These are phyloP conservation scores for Cryptocephalus moraei DNA, from an alignment of 2,888 invertebrate genomes.

Conservation along the genomic window DNA sequence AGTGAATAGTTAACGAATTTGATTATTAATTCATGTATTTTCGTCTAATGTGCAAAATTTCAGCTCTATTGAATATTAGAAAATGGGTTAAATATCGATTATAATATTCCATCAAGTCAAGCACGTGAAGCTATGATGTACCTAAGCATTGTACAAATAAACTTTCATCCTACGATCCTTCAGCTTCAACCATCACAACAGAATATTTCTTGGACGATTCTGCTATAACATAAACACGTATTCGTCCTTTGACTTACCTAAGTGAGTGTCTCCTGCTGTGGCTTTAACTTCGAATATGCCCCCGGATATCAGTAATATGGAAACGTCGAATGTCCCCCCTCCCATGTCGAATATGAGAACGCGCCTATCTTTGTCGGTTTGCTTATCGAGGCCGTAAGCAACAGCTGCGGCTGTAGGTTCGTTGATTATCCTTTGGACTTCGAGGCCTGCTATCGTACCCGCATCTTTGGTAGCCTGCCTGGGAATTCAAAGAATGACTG, in stretches of 20 bases:
- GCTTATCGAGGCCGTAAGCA: slow-evolving; percentile 48
- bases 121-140: too few relatives aligned
- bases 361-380: slow-evolving; percentile 32
- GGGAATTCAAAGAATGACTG: not conserved
- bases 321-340: slow-evolving; percentile 62
- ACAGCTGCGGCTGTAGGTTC: slow-evolving; percentile 59
- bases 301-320: slow-evolving; percentile 56
- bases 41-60: too few relatives aligned
- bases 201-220: too few relatives aligned
- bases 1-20: too few relatives aligned
- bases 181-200: too few relatives aligned
- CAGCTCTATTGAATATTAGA: too few relatives aligned
- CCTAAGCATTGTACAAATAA: too few relatives aligned
- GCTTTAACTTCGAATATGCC: slow-evolving; percentile 52
- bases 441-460: slow-evolving; percentile 50
- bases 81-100: too few relatives aligned
- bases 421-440: slow-evolving; percentile 54
- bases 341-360: slow-evolving; percentile 41
- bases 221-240: too few relatives aligned
- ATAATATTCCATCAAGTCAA: too few relatives aligned
- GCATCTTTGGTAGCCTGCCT: slow-evolving; percentile 58
- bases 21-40: too few relatives aligned
- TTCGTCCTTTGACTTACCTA: slow-evolving; percentile 11
- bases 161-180: too few relatives aligned
- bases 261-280: slow-evolving; percentile 49